Base-by-base conservation (phyloP, 2,797 vertebrate species). In the Siniperca undulata region DNA sequence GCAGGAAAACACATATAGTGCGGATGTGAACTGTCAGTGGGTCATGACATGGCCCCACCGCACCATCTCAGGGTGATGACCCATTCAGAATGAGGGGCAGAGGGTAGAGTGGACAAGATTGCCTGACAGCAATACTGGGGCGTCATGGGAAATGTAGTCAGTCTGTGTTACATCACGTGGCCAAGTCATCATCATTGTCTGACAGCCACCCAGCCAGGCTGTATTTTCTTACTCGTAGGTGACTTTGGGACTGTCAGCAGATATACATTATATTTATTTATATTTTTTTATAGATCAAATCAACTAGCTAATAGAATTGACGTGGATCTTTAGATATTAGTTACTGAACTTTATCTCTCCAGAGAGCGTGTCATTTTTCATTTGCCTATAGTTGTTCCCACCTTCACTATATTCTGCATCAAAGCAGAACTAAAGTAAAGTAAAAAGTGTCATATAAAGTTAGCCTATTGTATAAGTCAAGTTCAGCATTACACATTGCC, bases 101-200 rank as follows among this genome's bases (percentile, higher is more conserved):
- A 73, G 85, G 76, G 62, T 80, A 79, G 74, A 69, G 24, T 38
- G 52, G 65, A 86, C 81, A 74, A 72, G 73, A 84, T 78, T 83
- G 72, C 52, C 64, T 80, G 62, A 86, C 68, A 86, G 86, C 68
- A 80, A 73, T 6, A 48, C 59, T 56, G 34, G 8, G 50, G 72
- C 77, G 74, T 86, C 86, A 70, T 84, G 87, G 83, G 88, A 92
- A 84, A 86, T 89, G 85, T 80, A 85, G 89, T 89, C 78, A 59
- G 61, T 40, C n/a, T 16, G 73, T 77, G 58, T 79, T 78, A 59
- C 52, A 67, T 80, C 72, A 84, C 14, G 9, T 76, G 66, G n/a
- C 59, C 74, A n/a, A 70, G 76, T 81, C 55, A 69, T 82, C 61
- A 59, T 82, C 60, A 79, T 24, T 61, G 56, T 69, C 56, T 75